A percentile compares a stretch with the other conserved stretches of the same genome.
Conservation (phyloP, 2,113 vertebrate species). For the Glaucomys volans region DNA sequence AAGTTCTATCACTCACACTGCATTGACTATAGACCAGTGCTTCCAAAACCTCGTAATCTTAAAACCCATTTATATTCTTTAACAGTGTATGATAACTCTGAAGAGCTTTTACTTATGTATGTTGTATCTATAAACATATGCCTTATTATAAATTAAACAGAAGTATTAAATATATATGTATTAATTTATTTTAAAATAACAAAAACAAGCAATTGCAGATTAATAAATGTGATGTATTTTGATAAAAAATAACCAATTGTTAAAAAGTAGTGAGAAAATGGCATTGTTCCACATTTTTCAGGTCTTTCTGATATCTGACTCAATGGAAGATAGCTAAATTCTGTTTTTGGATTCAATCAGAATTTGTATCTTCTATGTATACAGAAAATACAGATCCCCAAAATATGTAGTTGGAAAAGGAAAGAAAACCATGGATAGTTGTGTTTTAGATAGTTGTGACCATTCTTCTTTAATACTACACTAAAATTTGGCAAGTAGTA, state of each 20-base stretch:
- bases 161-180: background rate
- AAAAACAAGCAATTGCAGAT: background rate
- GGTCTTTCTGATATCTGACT: background rate
- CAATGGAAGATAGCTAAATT: background rate
- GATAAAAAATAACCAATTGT: background rate
- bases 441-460: background rate
- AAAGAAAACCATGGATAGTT: background rate
- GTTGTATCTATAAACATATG: background rate
- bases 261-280: background rate
- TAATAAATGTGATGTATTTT: background rate
- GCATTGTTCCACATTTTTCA: background rate
- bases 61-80: background rate
- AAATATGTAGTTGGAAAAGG: background rate
- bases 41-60: background rate
- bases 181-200: background rate
- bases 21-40: background rate
- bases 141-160: background rate
- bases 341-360: background rate
- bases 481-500: background rate
- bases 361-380: background rate
- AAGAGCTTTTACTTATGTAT: background rate
- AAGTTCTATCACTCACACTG: background rate
- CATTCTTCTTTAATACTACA: background rate
- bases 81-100: background rate
- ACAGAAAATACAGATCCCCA: background rate